A percentile compares a stretch with the other conserved stretches of the same genome.
These are phyloP conservation scores for Echinarachnius parma DNA, from an alignment of 53 echinoderm and acorn worm genomes.

Conservation along the genomic window DNA sequence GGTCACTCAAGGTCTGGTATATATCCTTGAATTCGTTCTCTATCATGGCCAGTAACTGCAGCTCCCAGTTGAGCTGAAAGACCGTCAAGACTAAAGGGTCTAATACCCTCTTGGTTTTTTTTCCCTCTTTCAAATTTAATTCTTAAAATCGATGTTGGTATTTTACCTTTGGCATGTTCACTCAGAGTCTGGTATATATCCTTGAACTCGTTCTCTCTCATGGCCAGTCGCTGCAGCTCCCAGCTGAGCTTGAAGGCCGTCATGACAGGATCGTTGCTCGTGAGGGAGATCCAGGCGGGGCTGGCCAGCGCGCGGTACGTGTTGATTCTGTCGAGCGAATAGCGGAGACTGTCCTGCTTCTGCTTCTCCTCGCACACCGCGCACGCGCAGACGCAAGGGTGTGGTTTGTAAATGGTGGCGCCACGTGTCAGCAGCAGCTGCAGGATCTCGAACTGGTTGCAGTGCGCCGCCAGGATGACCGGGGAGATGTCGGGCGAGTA, in stretches of 20 bases:
- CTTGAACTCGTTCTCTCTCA: constrained; percentile 97
- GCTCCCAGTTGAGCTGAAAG: too few species aligned
- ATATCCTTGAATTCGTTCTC: too few species aligned
- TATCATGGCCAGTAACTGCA: too few species aligned
- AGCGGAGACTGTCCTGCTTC: constrained; percentile 84
- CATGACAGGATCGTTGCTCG: constrained; percentile 91
- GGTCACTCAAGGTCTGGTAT: too few species aligned
- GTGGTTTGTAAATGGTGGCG: constrained; percentile 93
- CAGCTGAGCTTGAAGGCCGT: constrained; percentile 92
- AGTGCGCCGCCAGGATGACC: constrained; percentile 95
- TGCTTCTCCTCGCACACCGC: constrained; percentile 81
- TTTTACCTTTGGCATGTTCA: constrained; percentile 60
- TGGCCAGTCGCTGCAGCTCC: constrained; percentile 91
- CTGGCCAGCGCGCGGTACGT: constrained; percentile 94
- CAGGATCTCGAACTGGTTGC: constrained; percentile 96
- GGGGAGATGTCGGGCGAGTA: constrained; percentile 98
- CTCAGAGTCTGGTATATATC: constrained; percentile 72
- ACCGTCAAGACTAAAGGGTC: too few species aligned
- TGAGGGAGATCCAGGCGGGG: constrained; percentile 96
- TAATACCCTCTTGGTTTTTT: too few species aligned
- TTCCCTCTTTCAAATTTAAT: too few species aligned
- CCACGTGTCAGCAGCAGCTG: constrained; percentile 93
- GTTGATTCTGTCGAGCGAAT: constrained; percentile 91
- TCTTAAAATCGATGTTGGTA: too few species aligned
- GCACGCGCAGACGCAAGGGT: constrained; percentile 90